Conservation (phyloP, 2,113 vertebrate genomes). For the Elanus axillaris region DNA sequence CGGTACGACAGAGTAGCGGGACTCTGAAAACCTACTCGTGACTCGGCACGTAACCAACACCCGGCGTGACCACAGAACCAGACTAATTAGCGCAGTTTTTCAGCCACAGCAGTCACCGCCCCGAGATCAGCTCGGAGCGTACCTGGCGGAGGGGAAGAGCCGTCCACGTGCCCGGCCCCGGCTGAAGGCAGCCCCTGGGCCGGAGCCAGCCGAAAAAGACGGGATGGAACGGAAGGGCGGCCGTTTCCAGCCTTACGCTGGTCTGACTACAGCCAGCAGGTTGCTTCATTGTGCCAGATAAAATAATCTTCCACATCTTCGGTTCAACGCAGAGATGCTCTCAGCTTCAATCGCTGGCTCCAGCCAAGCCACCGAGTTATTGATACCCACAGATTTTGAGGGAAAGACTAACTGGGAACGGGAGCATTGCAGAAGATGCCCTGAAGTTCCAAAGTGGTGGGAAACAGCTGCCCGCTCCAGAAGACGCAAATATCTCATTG, state of each 20-base stretch:
- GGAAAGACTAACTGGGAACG: not conserved
- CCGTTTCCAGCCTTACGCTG: not conserved
- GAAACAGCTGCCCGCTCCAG: not conserved
- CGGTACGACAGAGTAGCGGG: fast-evolving
- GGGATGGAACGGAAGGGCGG: not conserved
- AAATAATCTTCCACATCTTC: not conserved
- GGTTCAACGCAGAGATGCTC: too few relatives aligned
- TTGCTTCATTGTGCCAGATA: not conserved
- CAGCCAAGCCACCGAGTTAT: not conserved
- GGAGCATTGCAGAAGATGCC: not conserved
- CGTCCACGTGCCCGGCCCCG: not conserved
- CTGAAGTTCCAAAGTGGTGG: not conserved
- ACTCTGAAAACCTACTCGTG: fast-evolving
- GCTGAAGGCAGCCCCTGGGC: not conserved
- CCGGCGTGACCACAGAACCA: not conserved
- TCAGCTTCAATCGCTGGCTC: too few relatives aligned
- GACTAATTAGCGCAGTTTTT: not conserved
- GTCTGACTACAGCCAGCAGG: too few relatives aligned
- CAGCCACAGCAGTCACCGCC: too few relatives aligned
- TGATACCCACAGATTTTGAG: not conserved
- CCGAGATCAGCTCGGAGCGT: fast-evolving
- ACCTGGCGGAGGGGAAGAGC: not conserved
- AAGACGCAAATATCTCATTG: fast-evolving
- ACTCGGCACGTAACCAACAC: fast-evolving
- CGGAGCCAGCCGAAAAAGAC: not conserved